Conservation (phyloP, 2,113 vertebrate genomes). For the Callithrix jacchus region DNA sequence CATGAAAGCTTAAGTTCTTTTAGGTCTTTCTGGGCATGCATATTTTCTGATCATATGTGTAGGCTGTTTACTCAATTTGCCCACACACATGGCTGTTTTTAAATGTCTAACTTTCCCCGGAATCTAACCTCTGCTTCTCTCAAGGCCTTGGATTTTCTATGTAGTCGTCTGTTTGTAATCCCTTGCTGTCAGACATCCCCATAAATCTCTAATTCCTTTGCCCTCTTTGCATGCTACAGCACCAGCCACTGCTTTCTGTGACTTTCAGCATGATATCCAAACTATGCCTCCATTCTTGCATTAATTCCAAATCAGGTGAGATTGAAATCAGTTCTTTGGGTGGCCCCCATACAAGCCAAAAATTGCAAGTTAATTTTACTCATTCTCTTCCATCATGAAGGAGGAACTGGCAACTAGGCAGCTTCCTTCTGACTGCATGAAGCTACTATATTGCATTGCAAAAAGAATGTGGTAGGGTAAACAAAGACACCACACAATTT, state of each 20-base stretch:
- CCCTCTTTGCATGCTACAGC: background rate
- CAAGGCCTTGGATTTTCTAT: background rate
- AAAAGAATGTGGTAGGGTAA: background rate
- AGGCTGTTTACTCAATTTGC: background rate
- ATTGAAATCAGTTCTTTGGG: background rate
- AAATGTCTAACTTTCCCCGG: background rate
- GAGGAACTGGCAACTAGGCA: background rate
- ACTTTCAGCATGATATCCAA: background rate
- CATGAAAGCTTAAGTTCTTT: background rate
- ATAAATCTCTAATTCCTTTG: accelerated
- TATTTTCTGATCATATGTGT: background rate
- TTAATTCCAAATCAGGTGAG: background rate
- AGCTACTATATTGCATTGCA: background rate
- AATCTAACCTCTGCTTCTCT: background rate
- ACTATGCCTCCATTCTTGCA: background rate
- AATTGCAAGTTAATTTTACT: background rate
- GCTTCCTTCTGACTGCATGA: background rate
- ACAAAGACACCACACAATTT: background rate
- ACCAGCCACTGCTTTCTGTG: background rate
- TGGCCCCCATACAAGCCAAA: background rate
- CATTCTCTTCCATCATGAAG: background rate
- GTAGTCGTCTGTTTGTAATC: background rate
- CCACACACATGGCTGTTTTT: background rate
- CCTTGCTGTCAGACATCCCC: background rate
- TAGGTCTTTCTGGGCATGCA: background rate